Percentiles rank a stretch among this genome's conserved stretches.
These are phyloP conservation scores for Trichogramma evanescens DNA, from an alignment of 2,888 invertebrate genomes.

Conservation along the genomic window DNA sequence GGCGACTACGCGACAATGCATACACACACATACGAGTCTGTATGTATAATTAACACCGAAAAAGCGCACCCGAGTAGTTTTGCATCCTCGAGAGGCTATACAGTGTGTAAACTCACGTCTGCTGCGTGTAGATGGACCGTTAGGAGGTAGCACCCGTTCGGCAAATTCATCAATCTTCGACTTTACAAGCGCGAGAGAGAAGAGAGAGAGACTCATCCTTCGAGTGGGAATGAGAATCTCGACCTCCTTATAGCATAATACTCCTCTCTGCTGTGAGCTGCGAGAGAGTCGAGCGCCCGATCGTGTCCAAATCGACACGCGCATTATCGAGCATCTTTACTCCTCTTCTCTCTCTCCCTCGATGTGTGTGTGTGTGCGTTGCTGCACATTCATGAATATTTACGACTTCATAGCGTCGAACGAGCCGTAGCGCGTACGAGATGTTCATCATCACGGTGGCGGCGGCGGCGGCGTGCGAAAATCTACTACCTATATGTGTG, in stretches of 20 bases:
- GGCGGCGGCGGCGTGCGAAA: background rate
- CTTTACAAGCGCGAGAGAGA: background rate
- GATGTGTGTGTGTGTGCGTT: background rate
- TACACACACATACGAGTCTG: too few species aligned
- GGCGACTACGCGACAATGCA: too few species aligned
- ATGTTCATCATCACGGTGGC: background rate
- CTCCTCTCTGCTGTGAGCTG: too few species aligned
- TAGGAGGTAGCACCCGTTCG: background rate
- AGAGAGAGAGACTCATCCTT: background rate
- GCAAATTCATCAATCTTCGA: background rate
- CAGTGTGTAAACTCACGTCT: too few species aligned
- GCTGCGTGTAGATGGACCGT: background rate
- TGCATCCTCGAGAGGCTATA: too few species aligned
- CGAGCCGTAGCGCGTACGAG: background rate
- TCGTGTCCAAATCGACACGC: slow-evolving; percentile 8
- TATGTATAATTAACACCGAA: too few species aligned
- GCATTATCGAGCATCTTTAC: slow-evolving; percentile 4
- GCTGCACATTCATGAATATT: background rate
- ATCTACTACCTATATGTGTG: too few species aligned
- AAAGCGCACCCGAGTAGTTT: too few species aligned
- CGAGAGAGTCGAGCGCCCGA: background rate
- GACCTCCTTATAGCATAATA: slow-evolving; percentile 2
- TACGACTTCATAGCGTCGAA: background rate
- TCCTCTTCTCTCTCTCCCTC: background rate
- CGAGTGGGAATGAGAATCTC: background rate